Conservation (phyloP, 2,113 vertebrate species). For the Asarcornis scutulata region DNA sequence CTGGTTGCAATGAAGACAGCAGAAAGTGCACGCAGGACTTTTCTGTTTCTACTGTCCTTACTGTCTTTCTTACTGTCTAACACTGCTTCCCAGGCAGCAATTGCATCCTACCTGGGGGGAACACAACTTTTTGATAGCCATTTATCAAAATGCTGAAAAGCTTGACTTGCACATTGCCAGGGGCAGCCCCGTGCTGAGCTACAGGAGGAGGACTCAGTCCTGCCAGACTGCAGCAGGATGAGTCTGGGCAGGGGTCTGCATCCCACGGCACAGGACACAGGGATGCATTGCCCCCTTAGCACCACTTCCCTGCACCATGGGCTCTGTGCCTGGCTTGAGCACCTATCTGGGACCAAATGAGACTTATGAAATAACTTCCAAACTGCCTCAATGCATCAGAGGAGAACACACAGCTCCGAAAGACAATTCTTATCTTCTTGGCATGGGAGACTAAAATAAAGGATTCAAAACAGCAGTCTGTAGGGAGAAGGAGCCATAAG, state of each 20-base stretch:
- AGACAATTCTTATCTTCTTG: background rate
- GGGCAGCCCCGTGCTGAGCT: background rate
- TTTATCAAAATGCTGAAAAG: background rate
- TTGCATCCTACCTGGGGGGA: background rate
- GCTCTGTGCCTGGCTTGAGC: background rate
- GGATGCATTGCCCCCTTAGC: background rate
- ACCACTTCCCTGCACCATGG: background rate
- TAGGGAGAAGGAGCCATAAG: background rate
- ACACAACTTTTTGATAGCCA: background rate
- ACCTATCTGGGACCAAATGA: background rate
- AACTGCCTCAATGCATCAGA: background rate
- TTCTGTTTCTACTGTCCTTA: background rate
- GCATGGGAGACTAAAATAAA: background rate
- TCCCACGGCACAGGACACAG: background rate
- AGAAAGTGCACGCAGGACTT: accelerated
- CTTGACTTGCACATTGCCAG: background rate
- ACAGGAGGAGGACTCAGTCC: background rate
- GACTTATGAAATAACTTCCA: background rate
- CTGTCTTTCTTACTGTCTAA: no score
- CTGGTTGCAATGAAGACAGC: background rate
- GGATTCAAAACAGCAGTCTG: background rate
- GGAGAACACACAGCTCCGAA: background rate
- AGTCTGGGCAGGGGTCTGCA: background rate
- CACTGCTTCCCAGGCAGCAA: background rate
- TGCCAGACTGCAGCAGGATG: background rate